A percentile compares a stretch with the other conserved stretches of the same genome.
phyloP scores from a whole-genome alignment of 2,113 vertebrate species.

The Seriola aureovittata region DNA sequence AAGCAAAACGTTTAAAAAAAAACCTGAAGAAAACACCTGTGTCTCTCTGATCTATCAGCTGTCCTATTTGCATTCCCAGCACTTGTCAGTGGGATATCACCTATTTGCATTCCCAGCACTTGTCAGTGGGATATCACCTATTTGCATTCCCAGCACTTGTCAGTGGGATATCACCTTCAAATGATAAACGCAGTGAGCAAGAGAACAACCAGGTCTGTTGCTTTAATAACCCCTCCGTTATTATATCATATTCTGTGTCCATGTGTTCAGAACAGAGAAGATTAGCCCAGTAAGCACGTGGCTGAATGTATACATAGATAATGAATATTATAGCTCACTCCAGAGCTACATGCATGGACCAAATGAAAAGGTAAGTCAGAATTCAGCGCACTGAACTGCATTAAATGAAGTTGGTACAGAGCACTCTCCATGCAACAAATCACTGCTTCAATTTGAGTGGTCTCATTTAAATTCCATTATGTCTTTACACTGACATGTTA shows the following conservation, averaged over 20 bases:
- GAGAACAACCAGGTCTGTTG: conserved; percentile 37
- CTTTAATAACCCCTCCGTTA: conserved; percentile 48
- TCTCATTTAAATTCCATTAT: conserved; percentile 74
- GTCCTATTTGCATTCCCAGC: conserved; percentile 42
- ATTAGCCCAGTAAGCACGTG: not conserved
- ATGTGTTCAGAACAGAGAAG: not conserved
- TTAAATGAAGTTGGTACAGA: conserved; percentile 23
- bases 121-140: conserved; percentile 30
- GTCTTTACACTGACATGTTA: conserved; percentile 60
- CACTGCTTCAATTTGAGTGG: conserved; percentile 37
- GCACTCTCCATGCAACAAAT: conserved; percentile 39
- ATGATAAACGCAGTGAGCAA: conserved; percentile 23
- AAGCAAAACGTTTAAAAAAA: too few species aligned
- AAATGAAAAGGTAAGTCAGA: conserved; percentile 31
- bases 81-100: too few species aligned
- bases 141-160: conserved; percentile 52
- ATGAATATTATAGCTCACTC: conserved; percentile 2
- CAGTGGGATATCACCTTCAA: conserved; percentile 1
- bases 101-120: too few species aligned
- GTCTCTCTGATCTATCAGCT: not conserved
- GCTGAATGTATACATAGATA: conserved; percentile 12
- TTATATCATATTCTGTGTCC: conserved; percentile 6
- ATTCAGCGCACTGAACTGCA: not conserved
- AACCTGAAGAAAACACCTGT: too few species aligned
- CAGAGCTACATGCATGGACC: not conserved